Base-by-base conservation (phyloP, 2,113 vertebrate genomes). In the Stictonetta naevosa region DNA sequence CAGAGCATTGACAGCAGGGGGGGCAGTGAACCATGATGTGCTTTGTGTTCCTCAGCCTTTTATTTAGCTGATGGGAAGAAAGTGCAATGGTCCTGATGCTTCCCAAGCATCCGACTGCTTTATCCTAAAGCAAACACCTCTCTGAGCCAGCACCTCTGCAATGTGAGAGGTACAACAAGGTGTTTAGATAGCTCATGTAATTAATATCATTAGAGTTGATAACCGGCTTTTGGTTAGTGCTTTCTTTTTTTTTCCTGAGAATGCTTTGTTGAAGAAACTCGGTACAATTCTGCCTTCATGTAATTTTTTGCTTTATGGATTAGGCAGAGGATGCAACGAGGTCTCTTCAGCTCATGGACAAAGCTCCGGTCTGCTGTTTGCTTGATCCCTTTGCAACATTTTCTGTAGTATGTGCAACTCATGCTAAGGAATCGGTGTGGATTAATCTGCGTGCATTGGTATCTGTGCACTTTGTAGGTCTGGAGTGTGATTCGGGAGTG, bases 351-450 rank as follows among this genome's bases (percentile, higher is more conserved):
- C 21, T 34, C 11, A 1, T 10, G n/a, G 63, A 11, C 9, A 10
- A 26, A 94, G 6, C 60, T 87, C n/a, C 67, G 25, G 1, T 63
- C 79, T 67, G 33, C 20, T 78, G 13, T 71, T 86, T 12, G 52
- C 50, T 95, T 91, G 83, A 96, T 91, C 81, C 60, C 73, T 93
- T 96, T 93, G 81, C 89, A 92, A 48, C 83, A 17, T 19, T 36
- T 31, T 22, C 5, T 44, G 8, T 63, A 50, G 6, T 29, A 8
- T 6, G 11, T 69, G 5, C 83, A 59, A 88, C 33, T 5, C 56
- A 31, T 4, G 7, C 13, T 59, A 44, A 72, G 69, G 69, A 78
- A 46, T 28, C 53, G 7, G 2, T 3, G 0, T 15, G 66, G 60
- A 18, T 86, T 21, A 20, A 17, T 63, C 11, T 0, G 0, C 17